Evolutionary conservation across 2,888 invertebrate species (phyloP).

Genomic region (Coelinius sp.): DNA sequence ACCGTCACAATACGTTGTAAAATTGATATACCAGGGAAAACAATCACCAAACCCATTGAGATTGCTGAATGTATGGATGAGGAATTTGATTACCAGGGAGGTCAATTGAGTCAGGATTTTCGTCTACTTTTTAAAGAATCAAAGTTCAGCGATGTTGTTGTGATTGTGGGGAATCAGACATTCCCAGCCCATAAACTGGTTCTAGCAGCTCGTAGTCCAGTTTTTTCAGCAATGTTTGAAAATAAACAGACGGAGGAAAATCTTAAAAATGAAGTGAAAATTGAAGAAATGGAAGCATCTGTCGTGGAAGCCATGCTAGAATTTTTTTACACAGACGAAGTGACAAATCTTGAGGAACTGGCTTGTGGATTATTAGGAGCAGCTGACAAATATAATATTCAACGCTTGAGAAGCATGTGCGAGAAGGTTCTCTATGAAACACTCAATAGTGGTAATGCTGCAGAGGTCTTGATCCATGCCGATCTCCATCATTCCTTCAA

Average conservation of each 20-base stretch:
- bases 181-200: conserved; percentile 14
- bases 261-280: not conserved
- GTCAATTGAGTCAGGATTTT: not conserved
- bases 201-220: not conserved
- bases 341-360: not conserved
- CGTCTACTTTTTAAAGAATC: not conserved
- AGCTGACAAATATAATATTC: conserved; percentile 10
- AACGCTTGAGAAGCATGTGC: conserved; percentile 8
- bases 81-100: too few relatives aligned
- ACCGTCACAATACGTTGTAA: too few relatives aligned
- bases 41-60: too few relatives aligned
- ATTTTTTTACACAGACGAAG: conserved; percentile 23
- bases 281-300: not conserved
- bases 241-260: not conserved
- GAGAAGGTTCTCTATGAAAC: not conserved
- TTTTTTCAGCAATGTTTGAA: conserved; percentile 24
- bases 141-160: not conserved
- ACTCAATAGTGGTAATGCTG: conserved; percentile 21
- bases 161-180: conserved; percentile 5
- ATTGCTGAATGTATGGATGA: too few relatives aligned
- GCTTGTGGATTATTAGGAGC: conserved; percentile 2
- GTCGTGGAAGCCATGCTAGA: conserved; percentile 5
- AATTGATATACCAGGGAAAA: too few relatives aligned
- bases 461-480: not conserved
- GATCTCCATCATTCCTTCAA: not conserved